Evolutionary conservation across 2,797 vertebrate species (phyloP), one percentile per base, ranked within the genome.

Genomic region (Macrochelys suwanniensis): DNA sequence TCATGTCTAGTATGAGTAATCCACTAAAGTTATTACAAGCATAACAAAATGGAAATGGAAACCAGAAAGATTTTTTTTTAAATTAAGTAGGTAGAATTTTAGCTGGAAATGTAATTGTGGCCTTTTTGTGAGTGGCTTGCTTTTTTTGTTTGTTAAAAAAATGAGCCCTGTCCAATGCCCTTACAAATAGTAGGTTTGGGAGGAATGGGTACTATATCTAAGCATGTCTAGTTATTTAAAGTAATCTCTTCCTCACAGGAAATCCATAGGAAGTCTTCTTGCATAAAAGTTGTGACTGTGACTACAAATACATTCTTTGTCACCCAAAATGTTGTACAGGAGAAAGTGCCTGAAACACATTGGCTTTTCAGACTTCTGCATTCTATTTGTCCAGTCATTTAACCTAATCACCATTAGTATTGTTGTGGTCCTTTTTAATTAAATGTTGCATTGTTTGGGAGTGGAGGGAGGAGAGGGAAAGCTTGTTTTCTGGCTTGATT

Each of bases 341-440:
- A 95, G 80, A 92, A 87, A 97, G 88, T 25, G 49, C 91, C 92
- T 85, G 51, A 97, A 96, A 95, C 86, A 92, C 89, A 68, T n/a
- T 85, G 85, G 50, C 94, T 97, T 97, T 97, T 97, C 95, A 95
- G 80, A 78, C 80, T 65, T 53, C 88, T 95, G 79, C 82, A 87
- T 96, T 96, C 93, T 96, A 84, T 97, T 97, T 97, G 95, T 97
- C 94, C 95, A 95, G 53, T 90, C 91, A 13, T 94, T 97, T 96
- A 97, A 90, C 89, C 85, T 96, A 94, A 95, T 95, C 84, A 82
- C 92, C 85, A 84, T 92, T 97, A 84, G 71, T 80, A 91, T 97
- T 96, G 92, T 97, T 96, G 95, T 94, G 91, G 92, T 95, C 89
- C 56, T 87, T 95, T 96, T 92, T 96, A 96, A 97, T 97, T 93